Evolutionary conservation across 2,888 invertebrate species (phyloP), one percentile per base, ranked within the genome.

Genomic region (Graphium colonna): DNA sequence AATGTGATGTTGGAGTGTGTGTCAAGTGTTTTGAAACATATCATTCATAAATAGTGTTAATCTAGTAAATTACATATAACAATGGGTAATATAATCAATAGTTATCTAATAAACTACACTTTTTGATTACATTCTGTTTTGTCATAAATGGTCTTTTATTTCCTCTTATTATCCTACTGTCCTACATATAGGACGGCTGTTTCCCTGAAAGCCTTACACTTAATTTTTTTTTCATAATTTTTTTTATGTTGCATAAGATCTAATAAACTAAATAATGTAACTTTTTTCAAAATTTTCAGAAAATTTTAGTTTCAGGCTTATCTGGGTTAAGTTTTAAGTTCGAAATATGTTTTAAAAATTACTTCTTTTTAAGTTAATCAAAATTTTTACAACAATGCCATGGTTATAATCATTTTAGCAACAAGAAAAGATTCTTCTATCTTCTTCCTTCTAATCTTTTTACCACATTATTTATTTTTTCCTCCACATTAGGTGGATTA

Each of bases 1-100:
- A 61, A 58, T 56, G 61, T 61, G 61, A 61, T 60, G 59, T 60
- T 59, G 60, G 59, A 57, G 57, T 58, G 57, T 57, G 57, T 60
- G 57, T 60, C 63, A 59, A 60, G 60, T 60, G 60, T 59, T 60
- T 58, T 57, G 58, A 57, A 60, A 57, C 57, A 59, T 59, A 57
- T 57, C 56, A 56, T 56, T 60, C 36, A 36, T 36, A 36, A 36
- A 36, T 36, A 36, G 36, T 36, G 36, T 36, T 36, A 36, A 36
- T 36, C 36, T 36, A 36, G 36, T 36, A 36, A 36, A 36, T 36
- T 36, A 36, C 36, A 36, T 36, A 36, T 36, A 36, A 36, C 13
- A 36, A 36, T 36, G 36, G 36, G 36, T 36, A 36, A 36, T 36
- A 36, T 36, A 56, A 60, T 60, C 56, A 60, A 62, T 58, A 44